Base-by-base conservation (phyloP, 1,140 invertebrate species). In the Glomeris maerens region DNA sequence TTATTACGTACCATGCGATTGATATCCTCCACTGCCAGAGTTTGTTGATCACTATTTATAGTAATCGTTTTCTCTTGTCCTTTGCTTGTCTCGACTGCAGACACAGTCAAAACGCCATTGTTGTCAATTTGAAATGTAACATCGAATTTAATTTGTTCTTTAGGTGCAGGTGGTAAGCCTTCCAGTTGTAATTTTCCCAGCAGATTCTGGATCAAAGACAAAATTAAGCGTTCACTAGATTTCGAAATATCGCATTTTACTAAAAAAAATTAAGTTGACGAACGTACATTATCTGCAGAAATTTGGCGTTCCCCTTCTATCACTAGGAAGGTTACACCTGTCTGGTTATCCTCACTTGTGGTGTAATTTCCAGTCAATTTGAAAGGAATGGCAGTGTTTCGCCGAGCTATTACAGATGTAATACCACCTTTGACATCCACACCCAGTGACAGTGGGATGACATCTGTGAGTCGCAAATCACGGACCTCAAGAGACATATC, bases 21-120 rank as follows among this genome's bases (percentile, higher is more conserved):
- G n/a, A n/a, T n/a, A n/a, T n/a, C n/a, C n/a, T n/a, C n/a, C n/a
- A n/a, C n/a, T n/a, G n/a, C n/a, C n/a, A n/a, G n/a, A n/a, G n/a
- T n/a, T n/a, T n/a, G n/a, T n/a, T n/a, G n/a, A n/a, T n/a, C n/a
- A n/a, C 97, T 97, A 60, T 88, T 96, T 60, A 97, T 96, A 27
- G 89, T 94, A 66, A 97, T 96, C 69, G 95, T 96, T 70, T 95
- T 96, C 62, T 92, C 85, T 67, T 93, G 93, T 61, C 92, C 92
- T 54, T 92, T 95, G 2, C 66, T 72, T 58, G 73, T 76, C 55
- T 77, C 75, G 20, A 58, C 57, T 38, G 74, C 74, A 45, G 66
- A 60, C 4, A 68, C 69, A 45, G 67, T 66, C 2, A 67, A 41
- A 53, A 68, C 71, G 38, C 66, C 69, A 50, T 71, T 69, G 22